Base-by-base conservation (phyloP, 2,888 invertebrate species). In the Oeneis ivallda region DNA sequence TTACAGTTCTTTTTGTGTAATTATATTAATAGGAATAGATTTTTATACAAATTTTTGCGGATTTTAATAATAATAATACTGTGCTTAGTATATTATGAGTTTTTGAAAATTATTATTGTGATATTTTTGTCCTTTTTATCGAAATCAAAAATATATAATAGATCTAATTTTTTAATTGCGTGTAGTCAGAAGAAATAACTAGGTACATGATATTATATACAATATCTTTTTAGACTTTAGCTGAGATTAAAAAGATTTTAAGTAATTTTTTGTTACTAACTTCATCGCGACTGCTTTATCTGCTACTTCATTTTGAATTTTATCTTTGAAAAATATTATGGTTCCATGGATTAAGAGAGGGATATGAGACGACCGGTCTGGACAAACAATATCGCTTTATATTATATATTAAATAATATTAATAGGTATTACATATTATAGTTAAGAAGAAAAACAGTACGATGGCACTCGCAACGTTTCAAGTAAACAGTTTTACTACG, bases 381-480 rank as follows among this genome's bases (percentile, higher is more conserved):
- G 49, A 60, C 37, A 60, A 60, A 50, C 39, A 49, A 49, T 60
- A 37, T 13, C 17, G 39, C 39, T 56, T 26, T 58, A 32, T 43
- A 47, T 17, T 49, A 60, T 49, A 50, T 39, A 39, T 56, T 11
- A 39, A 47, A 47, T 45, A 59, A 41, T 47, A 59, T 47, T 59
- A 47, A 47, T 47, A 43, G 2, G 26, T 26, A 26, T 17, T 58
- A 58, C 1, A 57, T 57, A 32, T 26, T 19, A 50, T 50, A 50
- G 6, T 13, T 60, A 60, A 39, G 19, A 19, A 37, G 11, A 50
- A 50, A 50, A 43, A 49, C n/a, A 52, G 62, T 61, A 61, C 17
- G 59, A 64, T 58, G 69, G 69, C 67, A 67, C 67, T 69, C 67
- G 69, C 67, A 67, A 65, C 62, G 67, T 65, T 59, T 50, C 34